These are phyloP conservation scores for Rhineura floridana DNA, from an alignment of 2,113 vertebrate genomes.

Conservation along the genomic window DNA sequence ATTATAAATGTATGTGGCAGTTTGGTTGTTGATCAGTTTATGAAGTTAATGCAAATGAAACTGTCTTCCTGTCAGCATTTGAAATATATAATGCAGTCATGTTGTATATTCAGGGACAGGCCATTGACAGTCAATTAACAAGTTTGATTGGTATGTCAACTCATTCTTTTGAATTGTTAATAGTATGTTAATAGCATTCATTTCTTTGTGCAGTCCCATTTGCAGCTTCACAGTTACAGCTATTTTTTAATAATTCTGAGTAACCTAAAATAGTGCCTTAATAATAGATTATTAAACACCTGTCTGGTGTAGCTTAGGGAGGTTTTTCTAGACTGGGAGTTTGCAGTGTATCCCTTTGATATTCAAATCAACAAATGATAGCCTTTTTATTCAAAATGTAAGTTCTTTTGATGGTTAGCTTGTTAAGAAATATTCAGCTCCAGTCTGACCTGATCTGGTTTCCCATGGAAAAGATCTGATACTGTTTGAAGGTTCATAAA, in stretches of 20 bases:
- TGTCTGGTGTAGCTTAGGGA: slow-evolving; percentile 93
- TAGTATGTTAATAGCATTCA: slow-evolving; percentile 99
- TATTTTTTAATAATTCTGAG: slow-evolving; percentile 88
- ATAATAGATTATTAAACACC: slow-evolving; percentile 99
- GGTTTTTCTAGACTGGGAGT: slow-evolving; percentile 89
- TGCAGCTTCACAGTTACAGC: slow-evolving; percentile 87
- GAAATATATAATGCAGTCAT: slow-evolving; percentile 97
- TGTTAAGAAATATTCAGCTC: slow-evolving; percentile 88
- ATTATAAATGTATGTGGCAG: slow-evolving; percentile 99
- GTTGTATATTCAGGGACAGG: slow-evolving; percentile 97
- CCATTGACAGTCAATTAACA: slow-evolving; percentile 99
- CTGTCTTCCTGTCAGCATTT: slow-evolving; percentile 96
- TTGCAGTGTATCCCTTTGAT: slow-evolving; percentile 92
- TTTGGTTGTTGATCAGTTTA: slow-evolving; percentile 99
- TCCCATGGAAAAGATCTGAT: slow-evolving; percentile 88
- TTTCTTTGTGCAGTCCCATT: slow-evolving; percentile 86
- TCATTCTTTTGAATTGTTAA: slow-evolving; percentile 99
- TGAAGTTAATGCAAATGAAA: slow-evolving; percentile 99
- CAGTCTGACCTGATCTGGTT: slow-evolving; percentile 87
- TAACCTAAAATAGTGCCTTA: slow-evolving; percentile 95
- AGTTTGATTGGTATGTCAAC: slow-evolving; percentile 99
- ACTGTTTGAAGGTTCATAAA: slow-evolving; percentile 94
- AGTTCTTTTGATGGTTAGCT: slow-evolving; percentile 83
- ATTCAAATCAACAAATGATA: slow-evolving; percentile 98
- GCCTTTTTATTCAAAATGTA: slow-evolving; percentile 89